Evolutionary conservation across 37 sponge, comb jelly and placozoan species (phyloP).

Genomic region (Ephydatia muelleri): DNA sequence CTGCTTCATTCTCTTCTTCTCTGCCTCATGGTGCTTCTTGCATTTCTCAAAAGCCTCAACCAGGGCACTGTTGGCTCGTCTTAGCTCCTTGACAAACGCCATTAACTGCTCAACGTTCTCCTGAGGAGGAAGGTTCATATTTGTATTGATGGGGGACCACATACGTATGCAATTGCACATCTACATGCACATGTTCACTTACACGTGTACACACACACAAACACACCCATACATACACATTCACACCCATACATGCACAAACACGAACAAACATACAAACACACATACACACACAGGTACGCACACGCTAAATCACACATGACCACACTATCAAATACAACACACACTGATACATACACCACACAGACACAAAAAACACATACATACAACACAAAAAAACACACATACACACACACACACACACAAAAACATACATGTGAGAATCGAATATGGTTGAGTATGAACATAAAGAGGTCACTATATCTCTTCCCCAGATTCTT

Average conservation of each 20-base stretch:
- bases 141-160: no score
- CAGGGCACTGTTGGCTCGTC: constrained; percentile 75
- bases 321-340: neutral
- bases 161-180: neutral
- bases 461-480: constrained; percentile 67
- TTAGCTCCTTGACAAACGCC: constrained; percentile 76
- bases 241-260: neutral
- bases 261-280: neutral
- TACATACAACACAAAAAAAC: no score
- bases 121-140: constrained; percentile 20
- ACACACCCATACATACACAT: neutral
- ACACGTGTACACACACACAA: neutral
- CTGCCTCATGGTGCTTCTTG: constrained; percentile 77
- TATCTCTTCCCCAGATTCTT: constrained; percentile 48
- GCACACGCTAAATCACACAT: neutral
- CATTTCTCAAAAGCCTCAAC: constrained; percentile 91
- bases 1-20: constrained; percentile 76
- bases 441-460: constrained; percentile 50
- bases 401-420: neutral
- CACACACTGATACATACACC: neutral
- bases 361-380: neutral
- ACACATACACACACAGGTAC: no score
- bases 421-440: constrained; percentile 51
- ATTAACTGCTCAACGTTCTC: constrained; percentile 72
- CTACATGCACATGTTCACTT: no score